A percentile compares a stretch with the other conserved stretches of the same genome.
Evolutionary conservation across 2,888 invertebrate species (phyloP).

Genomic region (Trichopria drosophilae): DNA sequence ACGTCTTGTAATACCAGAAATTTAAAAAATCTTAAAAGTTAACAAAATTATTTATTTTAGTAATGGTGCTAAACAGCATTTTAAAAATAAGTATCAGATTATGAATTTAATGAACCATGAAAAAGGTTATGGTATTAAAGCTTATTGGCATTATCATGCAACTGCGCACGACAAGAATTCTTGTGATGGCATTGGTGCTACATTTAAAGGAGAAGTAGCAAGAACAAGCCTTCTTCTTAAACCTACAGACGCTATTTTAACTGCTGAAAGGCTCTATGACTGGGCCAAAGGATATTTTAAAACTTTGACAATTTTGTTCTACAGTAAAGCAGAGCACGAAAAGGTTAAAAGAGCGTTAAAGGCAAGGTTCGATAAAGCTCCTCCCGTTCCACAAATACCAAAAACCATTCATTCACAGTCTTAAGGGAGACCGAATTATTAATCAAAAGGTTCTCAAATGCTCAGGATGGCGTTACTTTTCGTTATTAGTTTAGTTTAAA

Average conservation of each 20-base stretch:
- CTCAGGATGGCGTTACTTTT: neutral
- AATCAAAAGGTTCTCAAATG: too few species aligned
- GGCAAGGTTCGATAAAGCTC: neutral
- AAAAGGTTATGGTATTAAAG: too few species aligned
- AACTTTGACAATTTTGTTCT: too few species aligned
- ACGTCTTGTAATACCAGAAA: neutral
- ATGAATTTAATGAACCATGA: too few species aligned
- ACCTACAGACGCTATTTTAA: neutral
- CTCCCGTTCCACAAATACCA: constrained; percentile 1
- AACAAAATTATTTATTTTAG: too few species aligned
- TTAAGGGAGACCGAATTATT: constrained; percentile 1
- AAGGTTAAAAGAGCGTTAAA: neutral
- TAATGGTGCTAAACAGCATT: too few species aligned
- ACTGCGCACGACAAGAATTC: neutral
- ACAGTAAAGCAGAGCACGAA: constrained; percentile 2
- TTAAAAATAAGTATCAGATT: too few species aligned
- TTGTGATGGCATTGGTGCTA: too few species aligned
- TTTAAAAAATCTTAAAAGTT: too few species aligned
- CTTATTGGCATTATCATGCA: neutral
- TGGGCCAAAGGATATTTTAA: too few species aligned
- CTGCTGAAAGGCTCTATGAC: too few species aligned
- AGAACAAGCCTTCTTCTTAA: neutral
- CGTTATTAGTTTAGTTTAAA: neutral
- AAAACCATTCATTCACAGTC: neutral
- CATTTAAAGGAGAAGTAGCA: constrained; percentile 4